A percentile compares a stretch with the other conserved stretches of the same genome.
These are phyloP conservation scores for Aspidiotus rigidus DNA, from an alignment of 2,888 invertebrate species.

Conservation along the genomic window DNA sequence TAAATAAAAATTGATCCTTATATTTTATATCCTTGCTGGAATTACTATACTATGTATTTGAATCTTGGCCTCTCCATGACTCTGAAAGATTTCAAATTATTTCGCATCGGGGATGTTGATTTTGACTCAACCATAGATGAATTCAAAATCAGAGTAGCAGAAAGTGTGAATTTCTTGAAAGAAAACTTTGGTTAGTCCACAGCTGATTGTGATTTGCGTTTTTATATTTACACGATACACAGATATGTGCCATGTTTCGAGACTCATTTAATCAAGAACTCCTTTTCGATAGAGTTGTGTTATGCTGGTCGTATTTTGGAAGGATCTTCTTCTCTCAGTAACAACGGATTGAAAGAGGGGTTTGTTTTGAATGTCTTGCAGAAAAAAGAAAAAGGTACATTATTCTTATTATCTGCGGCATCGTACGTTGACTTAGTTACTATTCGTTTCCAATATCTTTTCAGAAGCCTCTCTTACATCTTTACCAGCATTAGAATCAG, in stretches of 20 bases:
- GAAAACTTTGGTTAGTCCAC: constrained; percentile 18
- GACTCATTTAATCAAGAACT: not conserved
- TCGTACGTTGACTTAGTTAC: not conserved
- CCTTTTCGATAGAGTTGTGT: constrained; percentile 12
- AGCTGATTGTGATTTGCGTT: not conserved
- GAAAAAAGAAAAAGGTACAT: constrained; percentile 28
- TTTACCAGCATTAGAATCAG: constrained; percentile 9
- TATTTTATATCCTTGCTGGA: too few relatives aligned
- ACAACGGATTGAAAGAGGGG: constrained; percentile 16
- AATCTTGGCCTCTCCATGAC: constrained; percentile 20
- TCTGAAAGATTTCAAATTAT: constrained; percentile 23
- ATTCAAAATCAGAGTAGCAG: constrained; percentile 21
- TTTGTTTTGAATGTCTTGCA: constrained; percentile 22
- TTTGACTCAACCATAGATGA: constrained; percentile 21
- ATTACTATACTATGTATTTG: constrained; percentile 13
- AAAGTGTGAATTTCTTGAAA: constrained; percentile 19
- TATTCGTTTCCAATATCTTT: not conserved
- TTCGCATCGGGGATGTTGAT: constrained; percentile 19
- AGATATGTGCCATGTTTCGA: not conserved
- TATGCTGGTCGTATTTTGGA: constrained; percentile 11
- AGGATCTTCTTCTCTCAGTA: constrained; percentile 17
- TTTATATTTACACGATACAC: not conserved
- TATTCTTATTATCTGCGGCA: too few relatives aligned
- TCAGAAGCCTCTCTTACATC: constrained; percentile 10
- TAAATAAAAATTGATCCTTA: too few relatives aligned